Percentiles rank a stretch among this genome's conserved stretches.
Conservation (phyloP, 2,113 vertebrate species). For the Galeopterus variegatus region DNA sequence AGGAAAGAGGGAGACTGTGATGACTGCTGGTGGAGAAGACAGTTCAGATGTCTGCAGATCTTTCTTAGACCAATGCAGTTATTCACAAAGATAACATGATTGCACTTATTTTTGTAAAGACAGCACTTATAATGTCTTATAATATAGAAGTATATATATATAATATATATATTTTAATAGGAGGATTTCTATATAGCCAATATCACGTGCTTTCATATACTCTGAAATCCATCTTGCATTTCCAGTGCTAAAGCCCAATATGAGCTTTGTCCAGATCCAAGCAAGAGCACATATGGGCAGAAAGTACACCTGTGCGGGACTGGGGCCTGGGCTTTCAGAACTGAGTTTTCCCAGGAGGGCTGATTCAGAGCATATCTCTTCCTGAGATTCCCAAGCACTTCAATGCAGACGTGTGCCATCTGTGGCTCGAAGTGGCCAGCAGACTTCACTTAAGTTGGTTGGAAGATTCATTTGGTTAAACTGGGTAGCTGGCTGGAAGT, state of each 20-base stretch:
- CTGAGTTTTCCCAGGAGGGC: neutral
- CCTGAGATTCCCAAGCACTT: neutral
- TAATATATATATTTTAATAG: too few species aligned
- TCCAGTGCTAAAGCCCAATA: neutral
- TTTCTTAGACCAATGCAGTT: neutral
- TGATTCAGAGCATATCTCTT: neutral
- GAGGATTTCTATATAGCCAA: rapidly evolving
- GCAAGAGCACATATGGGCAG: neutral
- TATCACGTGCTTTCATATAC: neutral
- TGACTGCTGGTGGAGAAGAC: rapidly evolving
- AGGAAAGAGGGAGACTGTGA: neutral
- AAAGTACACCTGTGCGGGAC: neutral
- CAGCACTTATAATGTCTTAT: neutral
- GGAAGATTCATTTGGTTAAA: neutral
- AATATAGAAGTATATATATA: too few species aligned
- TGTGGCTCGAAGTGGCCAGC: neutral
- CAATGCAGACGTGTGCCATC: neutral
- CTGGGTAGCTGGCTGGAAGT: neutral
- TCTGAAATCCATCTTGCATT: neutral
- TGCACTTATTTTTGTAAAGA: neutral
- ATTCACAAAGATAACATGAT: neutral
- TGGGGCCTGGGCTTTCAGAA: too few species aligned
- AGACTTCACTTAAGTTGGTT: neutral
- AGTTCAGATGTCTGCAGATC: neutral
- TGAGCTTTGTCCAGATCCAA: neutral